Conservation (phyloP, 2,113 vertebrate genomes). For the Myotis brandtii region DNA sequence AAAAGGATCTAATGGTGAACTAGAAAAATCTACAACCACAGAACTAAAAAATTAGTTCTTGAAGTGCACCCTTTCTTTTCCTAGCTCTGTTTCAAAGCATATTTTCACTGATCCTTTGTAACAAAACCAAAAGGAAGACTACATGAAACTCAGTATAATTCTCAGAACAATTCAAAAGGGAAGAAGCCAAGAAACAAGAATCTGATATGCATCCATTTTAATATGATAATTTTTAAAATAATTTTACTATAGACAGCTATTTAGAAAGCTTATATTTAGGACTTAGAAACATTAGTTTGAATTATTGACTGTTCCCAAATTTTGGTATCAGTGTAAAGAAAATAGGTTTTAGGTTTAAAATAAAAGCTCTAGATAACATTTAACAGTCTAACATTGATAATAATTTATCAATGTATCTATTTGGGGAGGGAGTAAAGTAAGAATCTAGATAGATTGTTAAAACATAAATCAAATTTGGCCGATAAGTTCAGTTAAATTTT, state of each 20-base stretch:
- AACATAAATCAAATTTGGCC: not conserved
- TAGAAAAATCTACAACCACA: not conserved
- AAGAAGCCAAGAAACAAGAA: not conserved
- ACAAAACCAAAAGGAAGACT: not conserved
- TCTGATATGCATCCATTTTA: not conserved
- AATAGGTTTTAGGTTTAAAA: conserved; percentile 32
- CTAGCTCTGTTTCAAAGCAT: not conserved
- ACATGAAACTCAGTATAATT: not conserved
- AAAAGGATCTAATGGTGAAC: conserved; percentile 6
- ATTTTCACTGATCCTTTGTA: conserved; percentile 45
- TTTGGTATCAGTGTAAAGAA: not conserved
- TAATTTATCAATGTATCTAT: not conserved
- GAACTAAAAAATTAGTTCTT: conserved; percentile 35
- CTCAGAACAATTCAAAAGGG: not conserved
- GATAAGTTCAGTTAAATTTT: not conserved
- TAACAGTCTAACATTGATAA: not conserved
- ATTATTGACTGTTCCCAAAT: not conserved
- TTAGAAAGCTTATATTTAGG: conserved; percentile 25
- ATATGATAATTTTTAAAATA: conserved; percentile 10
- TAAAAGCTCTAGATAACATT: not conserved
- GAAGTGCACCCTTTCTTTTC: not conserved
- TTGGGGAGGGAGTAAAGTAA: not conserved
- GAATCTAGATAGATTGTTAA: not conserved
- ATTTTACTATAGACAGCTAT: not conserved
- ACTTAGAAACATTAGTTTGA: not conserved